Conservation (phyloP, 2,113 vertebrate species). For the Tenrec ecaudatus region DNA sequence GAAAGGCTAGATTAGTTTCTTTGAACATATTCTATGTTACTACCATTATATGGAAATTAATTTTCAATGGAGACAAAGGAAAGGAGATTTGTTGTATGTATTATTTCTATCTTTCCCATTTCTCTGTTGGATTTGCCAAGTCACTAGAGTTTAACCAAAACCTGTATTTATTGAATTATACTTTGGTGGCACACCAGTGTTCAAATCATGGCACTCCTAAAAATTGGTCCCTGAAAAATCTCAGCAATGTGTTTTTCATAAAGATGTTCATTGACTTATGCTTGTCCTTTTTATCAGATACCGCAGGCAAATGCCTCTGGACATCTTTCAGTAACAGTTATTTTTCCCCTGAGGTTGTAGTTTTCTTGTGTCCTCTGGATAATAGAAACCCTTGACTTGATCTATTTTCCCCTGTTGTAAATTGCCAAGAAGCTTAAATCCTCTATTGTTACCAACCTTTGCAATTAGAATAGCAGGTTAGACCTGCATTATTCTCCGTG, state of each 20-base stretch:
- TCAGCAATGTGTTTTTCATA: neutral
- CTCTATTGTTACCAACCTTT: neutral
- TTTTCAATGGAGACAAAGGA: neutral
- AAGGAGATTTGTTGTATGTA: neutral
- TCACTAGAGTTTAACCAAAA: neutral
- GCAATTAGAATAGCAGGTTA: neutral
- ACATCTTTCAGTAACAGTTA: neutral
- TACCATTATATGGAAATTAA: conserved; percentile 3
- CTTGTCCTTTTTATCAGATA: neutral
- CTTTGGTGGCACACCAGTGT: neutral
- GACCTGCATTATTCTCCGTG: neutral
- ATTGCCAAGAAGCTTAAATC: conserved; percentile 10
- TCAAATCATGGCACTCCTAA: neutral
- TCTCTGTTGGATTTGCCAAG: neutral
- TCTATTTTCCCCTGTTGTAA: neutral
- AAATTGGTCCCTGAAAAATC: neutral
- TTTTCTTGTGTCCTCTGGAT: neutral
- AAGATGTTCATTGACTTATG: neutral
- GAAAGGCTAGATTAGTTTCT: neutral
- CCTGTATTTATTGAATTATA: neutral
- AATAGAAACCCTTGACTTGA: neutral
- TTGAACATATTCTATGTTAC: conserved; percentile 14
- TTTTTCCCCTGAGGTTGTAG: neutral
- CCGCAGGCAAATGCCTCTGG: neutral
- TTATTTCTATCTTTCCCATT: neutral